Base-by-base conservation (phyloP, 2,113 vertebrate species). In the Perognathus longimembris region DNA sequence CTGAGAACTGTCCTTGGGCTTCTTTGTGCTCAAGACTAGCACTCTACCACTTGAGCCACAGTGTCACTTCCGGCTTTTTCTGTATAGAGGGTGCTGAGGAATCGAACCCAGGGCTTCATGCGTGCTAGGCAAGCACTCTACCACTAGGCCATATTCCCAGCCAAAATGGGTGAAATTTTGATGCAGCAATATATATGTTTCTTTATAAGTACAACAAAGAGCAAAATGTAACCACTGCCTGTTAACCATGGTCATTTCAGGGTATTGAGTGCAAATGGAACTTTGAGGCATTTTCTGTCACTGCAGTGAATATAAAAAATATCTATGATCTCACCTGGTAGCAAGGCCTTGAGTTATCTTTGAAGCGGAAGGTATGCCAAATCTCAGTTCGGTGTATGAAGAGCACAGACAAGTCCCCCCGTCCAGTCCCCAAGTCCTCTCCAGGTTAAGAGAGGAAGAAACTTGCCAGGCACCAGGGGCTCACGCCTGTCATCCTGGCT, bases 281-380 rank as follows among this genome's bases (percentile, higher is more conserved):
- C 73, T 85, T 75, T 38, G 26, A 95, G 61, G 26, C 40, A 45
- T 61, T 86, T 86, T 42, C 45, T 73, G 28, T 67, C 73, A 85
- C 61, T 59, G 6, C 40, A 66, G 18, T 26, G 8, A 42, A 42
- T 70, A 63, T 71, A 70, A 90, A 95, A n/a, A 83, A 76, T 42
- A 75, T n/a, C 54, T 70, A 2, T 74, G 81, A 87, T 69, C 34
- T 77, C 26, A 50, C 34, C 32, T 89, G 50, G 2, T 24, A 20
- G 54, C 14, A n/a, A 15, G 32, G 21, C n/a, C 50, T 74, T 24
- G 70, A 17, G 66, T 50, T 40, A 40, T 28, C 45, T 89, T 85
- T 36, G 18, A 21, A 42, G 59, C 0, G 14, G 70, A 70, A 21
- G 2, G 15, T 3, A 80, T n/a, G 22, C 15, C 91, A 54, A 20